phyloP scores from a whole-genome alignment of 2,797 vertebrate species.

The Sciurus carolinensis region DNA sequence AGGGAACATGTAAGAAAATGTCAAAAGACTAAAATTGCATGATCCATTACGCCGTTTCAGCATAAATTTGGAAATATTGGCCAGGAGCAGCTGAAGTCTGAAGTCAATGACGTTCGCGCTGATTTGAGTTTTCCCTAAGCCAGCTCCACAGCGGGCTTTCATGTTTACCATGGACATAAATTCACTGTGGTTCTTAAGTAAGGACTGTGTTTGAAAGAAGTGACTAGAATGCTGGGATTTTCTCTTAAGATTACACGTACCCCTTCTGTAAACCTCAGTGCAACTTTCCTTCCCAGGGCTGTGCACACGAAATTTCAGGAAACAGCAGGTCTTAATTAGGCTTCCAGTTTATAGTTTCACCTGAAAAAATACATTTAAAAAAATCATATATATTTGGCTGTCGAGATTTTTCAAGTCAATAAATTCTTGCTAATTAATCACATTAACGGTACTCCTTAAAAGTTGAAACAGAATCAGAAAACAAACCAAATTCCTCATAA shows the following conservation, averaged over 20 bases:
- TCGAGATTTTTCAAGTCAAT: conserved; percentile 90
- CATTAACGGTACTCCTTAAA: conserved; percentile 90
- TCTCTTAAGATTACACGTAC: conserved; percentile 86
- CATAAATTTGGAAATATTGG: conserved; percentile 61
- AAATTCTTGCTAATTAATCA: conserved; percentile 92
- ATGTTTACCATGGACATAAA: conserved; percentile 85
- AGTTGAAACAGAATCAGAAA: conserved; percentile 91
- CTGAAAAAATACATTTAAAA: conserved; percentile 91
- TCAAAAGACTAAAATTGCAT: conserved; percentile 68
- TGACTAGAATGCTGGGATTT: conserved; percentile 88
- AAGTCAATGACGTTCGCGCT: conserved; percentile 59
- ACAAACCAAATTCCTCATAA: conserved; percentile 90
- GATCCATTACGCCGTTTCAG: conserved; percentile 73
- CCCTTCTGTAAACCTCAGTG: conserved; percentile 87
- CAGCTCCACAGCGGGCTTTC: conserved; percentile 83
- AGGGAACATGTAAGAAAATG: conserved; percentile 77
- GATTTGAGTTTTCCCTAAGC: conserved; percentile 84
- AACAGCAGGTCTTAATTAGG: conserved; percentile 92
- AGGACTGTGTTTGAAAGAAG: conserved; percentile 86
- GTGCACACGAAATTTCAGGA: conserved; percentile 89
- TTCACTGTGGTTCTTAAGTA: conserved; percentile 83
- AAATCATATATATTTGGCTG: conserved; percentile 90
- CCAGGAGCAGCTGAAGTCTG: conserved; percentile 78
- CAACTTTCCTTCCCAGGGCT: conserved; percentile 85
- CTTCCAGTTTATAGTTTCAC: conserved; percentile 90